Evolutionary conservation across 2,888 invertebrate genomes (phyloP).

Genomic region (Erebia ligea): DNA sequence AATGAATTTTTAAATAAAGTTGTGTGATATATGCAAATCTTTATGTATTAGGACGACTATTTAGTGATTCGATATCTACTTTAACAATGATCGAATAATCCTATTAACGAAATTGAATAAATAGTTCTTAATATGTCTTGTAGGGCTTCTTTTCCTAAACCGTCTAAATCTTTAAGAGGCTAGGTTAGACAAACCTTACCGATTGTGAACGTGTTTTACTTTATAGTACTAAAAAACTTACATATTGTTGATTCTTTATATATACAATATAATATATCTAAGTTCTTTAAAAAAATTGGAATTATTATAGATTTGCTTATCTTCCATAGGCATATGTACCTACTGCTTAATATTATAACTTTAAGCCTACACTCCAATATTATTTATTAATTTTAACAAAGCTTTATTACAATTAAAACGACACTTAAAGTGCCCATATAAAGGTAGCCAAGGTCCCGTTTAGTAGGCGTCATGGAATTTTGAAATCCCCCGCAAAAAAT

Average conservation of each 20-base stretch:
- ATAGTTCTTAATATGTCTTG: constrained; percentile 19
- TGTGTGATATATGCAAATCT: background rate
- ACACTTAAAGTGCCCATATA: constrained; percentile 64
- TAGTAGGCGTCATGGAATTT: constrained; percentile 69
- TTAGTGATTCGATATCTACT: background rate
- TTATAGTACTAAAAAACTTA: background rate
- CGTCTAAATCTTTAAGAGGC: constrained; percentile 12
- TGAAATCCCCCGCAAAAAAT: constrained; percentile 62
- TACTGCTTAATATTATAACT: background rate
- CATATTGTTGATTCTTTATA: background rate
- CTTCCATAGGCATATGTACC: background rate
- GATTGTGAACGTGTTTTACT: background rate
- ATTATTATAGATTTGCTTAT: background rate
- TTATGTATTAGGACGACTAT: background rate
- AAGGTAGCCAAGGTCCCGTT: constrained; percentile 60
- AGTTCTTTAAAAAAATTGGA: background rate
- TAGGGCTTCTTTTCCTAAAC: constrained; percentile 28
- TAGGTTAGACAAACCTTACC: background rate
- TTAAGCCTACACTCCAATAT: background rate
- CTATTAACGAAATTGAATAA: constrained; percentile 29
- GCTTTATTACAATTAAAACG: constrained; percentile 58
- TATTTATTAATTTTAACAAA: constrained; percentile 13
- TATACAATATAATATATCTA: background rate
- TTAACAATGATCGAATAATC: constrained; percentile 25
- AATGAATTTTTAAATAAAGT: background rate